These are phyloP conservation scores for Caenorhabditis panamensis DNA, from an alignment of 2,888 invertebrate genomes.

Conservation along the genomic window DNA sequence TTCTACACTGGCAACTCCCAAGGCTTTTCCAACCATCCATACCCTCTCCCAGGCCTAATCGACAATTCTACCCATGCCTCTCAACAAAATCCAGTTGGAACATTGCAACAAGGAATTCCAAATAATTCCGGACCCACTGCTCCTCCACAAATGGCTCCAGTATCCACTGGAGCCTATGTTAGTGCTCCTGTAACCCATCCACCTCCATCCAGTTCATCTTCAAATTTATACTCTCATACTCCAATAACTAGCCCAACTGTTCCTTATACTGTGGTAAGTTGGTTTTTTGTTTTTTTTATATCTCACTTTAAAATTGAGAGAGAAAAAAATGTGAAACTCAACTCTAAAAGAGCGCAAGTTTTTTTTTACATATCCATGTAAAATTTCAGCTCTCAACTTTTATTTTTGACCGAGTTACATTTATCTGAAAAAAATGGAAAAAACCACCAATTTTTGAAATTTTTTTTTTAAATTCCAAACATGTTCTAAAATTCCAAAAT, in stretches of 20 bases:
- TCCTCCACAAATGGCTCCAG: constrained; percentile 16
- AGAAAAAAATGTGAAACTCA: no score
- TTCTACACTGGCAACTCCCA: constrained; percentile 51
- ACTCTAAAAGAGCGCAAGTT: no score
- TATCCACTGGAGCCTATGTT: neutral
- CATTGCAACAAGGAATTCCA: constrained; percentile 2
- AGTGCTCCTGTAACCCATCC: constrained; percentile 7
- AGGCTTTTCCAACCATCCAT: constrained; percentile 57
- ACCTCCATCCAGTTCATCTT: neutral
- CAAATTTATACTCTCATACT: constrained; percentile 18
- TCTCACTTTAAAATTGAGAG: no score
- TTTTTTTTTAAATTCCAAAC: no score
- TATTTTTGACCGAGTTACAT: no score
- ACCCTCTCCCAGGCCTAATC: constrained; percentile 52
- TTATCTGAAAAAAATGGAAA: no score
- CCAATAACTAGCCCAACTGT: constrained; percentile 20
- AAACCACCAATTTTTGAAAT: no score
- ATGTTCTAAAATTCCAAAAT: no score
- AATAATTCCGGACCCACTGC: constrained; percentile 20
- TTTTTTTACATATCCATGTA: no score
- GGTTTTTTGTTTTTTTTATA: no score
- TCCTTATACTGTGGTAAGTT: constrained; percentile 36
- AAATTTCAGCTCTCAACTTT: no score
- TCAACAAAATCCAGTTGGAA: constrained; percentile 22
- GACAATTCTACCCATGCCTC: constrained; percentile 46